Base-by-base conservation (phyloP, 2,888 invertebrate species). In the Meteorus cinctellus region DNA sequence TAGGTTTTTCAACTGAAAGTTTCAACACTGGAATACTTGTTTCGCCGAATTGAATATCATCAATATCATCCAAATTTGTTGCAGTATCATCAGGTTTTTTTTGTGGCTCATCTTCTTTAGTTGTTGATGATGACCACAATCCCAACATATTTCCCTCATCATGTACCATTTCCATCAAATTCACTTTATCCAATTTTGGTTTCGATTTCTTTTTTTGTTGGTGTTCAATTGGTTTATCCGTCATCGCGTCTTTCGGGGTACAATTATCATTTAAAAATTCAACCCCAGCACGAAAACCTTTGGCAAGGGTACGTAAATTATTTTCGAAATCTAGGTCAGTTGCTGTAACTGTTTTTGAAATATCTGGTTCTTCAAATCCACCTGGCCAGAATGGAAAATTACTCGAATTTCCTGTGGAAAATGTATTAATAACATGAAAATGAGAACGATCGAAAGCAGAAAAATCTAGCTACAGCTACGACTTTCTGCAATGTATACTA, bases 371-470 rank as follows among this genome's bases (percentile, higher is more conserved):
- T 29, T 91, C 90, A 87, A 96, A 95, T 2, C 96, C 95, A 66
- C 96, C 97, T 0, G 97, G 97, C 92, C 96, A 93, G 88, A 98
- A 98, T 0, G 96, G 97, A 86, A 93, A 94, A 87, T 96, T 96
- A 77, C 94, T 94, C 0, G 94, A 93, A 71, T 93, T 94, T 36
- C 89, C 89, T 89, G 65, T 31, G 36, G 24, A 69, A 63, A 12
- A 16, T 63, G 8, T 6, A 12, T 2, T 0, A 12, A 12, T 41
- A 2, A 12, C 8, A 41, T 41, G 8, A 12, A 41, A 41, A 41
- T 41, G 0, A 34, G 34, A 34, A 34, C 34, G 2, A 34, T 34
- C 8, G 34, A 8, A 34, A 34, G 34, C 34, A 34, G 34, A 34
- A 34, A 4, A 8, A 34, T 34, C 24, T 34, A 34, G 34, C 34